phyloP scores from a whole-genome alignment of 2,113 vertebrate genomes.

The Spermophilus dauricus region DNA sequence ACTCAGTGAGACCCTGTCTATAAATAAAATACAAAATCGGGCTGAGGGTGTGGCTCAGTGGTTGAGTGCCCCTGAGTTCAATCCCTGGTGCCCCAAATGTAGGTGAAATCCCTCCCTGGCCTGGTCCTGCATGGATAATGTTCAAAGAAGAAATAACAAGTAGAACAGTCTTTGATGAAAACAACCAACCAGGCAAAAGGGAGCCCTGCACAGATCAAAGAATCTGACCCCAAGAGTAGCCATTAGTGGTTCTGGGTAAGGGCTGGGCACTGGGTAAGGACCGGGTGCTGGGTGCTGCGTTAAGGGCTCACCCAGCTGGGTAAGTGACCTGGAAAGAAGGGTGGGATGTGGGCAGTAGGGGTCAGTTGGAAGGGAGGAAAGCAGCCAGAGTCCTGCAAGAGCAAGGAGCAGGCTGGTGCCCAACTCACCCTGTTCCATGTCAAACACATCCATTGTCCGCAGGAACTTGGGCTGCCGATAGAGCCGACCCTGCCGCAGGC shows the following conservation, averaged over 20 bases:
- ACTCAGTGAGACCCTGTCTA: too few relatives aligned
- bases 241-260: neutral
- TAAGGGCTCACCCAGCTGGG: neutral
- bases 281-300: too few relatives aligned
- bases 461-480: slow-evolving; percentile 98
- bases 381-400: neutral
- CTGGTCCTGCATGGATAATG: neutral
- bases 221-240: neutral
- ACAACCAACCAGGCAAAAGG: neutral
- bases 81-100: too few relatives aligned
- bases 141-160: neutral
- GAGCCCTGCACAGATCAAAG: neutral
- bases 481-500: slow-evolving; percentile 94
- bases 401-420: neutral
- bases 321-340: fast-evolving
- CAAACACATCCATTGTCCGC: slow-evolving; percentile 96
- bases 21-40: too few relatives aligned
- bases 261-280: too few relatives aligned
- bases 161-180: slow-evolving; percentile 11
- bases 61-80: too few relatives aligned
- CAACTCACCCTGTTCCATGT: slow-evolving; percentile 94
- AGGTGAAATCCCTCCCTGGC: neutral
- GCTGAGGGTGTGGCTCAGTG: too few relatives aligned
- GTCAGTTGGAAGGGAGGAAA: neutral
- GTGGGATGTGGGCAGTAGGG: neutral